Conservation (phyloP, 2,797 vertebrate species). For the Acanthornis magna region DNA sequence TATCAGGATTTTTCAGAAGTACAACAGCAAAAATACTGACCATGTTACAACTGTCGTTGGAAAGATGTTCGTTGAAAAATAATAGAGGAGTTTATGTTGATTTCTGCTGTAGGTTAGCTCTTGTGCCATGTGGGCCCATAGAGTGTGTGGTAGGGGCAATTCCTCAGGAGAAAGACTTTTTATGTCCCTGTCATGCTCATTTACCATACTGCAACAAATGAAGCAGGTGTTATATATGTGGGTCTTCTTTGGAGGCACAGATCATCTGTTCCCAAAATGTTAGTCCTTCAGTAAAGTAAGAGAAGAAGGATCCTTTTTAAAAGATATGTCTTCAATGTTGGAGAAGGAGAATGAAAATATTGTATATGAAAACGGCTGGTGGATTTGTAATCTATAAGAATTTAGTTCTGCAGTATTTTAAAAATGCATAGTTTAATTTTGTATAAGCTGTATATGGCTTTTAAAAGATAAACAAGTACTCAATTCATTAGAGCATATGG, state of each 20-base stretch:
- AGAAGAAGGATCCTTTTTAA: neutral
- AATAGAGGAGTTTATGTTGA: neutral
- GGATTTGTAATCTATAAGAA: neutral
- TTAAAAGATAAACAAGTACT: neutral
- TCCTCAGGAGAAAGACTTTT: neutral
- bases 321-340: rapidly evolving
- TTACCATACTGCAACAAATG: neutral
- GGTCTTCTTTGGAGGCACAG: neutral
- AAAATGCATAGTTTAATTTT: neutral
- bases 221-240: neutral
- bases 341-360: neutral
- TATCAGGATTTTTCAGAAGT: neutral
- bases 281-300: neutral
- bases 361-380: neutral
- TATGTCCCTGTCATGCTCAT: neutral
- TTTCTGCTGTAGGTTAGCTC: neutral
- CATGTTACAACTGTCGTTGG: neutral
- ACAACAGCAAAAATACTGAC: neutral
- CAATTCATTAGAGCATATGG: neutral
- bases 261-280: neutral
- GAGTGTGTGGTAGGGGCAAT: neutral
- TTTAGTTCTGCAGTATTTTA: neutral
- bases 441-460: neutral
- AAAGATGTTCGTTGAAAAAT: neutral
- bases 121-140: neutral